A percentile compares a stretch with the other conserved stretches of the same genome.
phyloP scores from a whole-genome alignment of 2,797 vertebrate species.

The Cuculus canorus region DNA sequence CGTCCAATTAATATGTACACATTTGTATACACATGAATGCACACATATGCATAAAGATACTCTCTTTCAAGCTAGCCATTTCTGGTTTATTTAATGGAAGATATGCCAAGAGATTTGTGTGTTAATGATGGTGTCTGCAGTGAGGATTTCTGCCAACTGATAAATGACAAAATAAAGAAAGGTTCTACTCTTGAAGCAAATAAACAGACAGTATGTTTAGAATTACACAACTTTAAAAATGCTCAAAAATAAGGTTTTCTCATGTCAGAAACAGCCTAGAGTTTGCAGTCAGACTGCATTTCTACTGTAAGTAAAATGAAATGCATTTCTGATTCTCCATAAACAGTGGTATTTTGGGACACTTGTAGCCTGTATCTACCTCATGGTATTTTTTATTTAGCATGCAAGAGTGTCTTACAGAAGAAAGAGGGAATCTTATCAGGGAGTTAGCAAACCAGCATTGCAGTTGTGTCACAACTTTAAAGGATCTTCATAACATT shows the following conservation, averaged over 20 bases:
- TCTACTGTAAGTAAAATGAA: background rate
- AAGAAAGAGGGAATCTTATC: background rate
- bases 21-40: background rate
- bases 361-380: background rate
- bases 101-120: background rate
- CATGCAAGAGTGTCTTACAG: background rate
- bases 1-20: background rate
- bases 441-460: background rate
- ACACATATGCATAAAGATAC: background rate
- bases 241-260: background rate
- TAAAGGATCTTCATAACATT: background rate
- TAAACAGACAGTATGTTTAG: background rate
- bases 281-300: background rate
- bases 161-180: background rate
- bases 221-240: background rate
- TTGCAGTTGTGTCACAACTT: conserved; percentile 15
- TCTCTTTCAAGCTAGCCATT: background rate
- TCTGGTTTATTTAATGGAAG: background rate
- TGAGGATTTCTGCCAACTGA: background rate
- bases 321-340: background rate
- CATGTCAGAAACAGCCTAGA: background rate
- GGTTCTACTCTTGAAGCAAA: background rate
- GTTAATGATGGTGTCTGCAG: background rate
- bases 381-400: background rate
- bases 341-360: background rate